Evolutionary conservation across 2,888 invertebrate species (phyloP).

Genomic region (Tuberolachnus salignus): DNA sequence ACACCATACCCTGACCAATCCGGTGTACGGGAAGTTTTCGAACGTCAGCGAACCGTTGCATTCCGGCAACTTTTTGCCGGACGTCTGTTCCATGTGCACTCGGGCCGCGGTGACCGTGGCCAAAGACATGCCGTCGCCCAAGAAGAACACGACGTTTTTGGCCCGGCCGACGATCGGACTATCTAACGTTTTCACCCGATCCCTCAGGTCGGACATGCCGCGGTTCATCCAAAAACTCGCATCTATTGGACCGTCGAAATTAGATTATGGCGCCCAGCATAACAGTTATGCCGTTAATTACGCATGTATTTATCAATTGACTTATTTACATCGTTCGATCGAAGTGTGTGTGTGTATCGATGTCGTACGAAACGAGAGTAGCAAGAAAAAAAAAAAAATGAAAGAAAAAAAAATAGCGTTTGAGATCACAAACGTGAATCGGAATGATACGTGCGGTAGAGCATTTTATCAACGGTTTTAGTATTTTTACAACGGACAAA

Average conservation of each 20-base stretch:
- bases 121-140: slow-evolving; percentile 92
- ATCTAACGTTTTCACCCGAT: slow-evolving; percentile 67
- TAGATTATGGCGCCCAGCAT: too few species aligned
- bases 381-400: too few species aligned
- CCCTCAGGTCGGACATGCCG: slow-evolving; percentile 64
- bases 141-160: slow-evolving; percentile 82
- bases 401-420: too few species aligned
- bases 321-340: too few species aligned
- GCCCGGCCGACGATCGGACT: slow-evolving; percentile 64
- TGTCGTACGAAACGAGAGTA: too few species aligned
- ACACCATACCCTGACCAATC: slow-evolving; percentile 75
- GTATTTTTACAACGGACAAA: too few species aligned
- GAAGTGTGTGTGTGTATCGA: too few species aligned
- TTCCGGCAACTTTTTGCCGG: slow-evolving; percentile 62
- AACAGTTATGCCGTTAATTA: too few species aligned
- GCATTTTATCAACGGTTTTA: too few species aligned
- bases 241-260: neutral
- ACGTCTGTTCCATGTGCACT: slow-evolving; percentile 70
- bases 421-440: too few species aligned
- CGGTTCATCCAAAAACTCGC: slow-evolving; percentile 45
- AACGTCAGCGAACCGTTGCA: slow-evolving; percentile 76
- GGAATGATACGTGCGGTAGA: too few species aligned
- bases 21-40: slow-evolving; percentile 83
- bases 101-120: slow-evolving; percentile 83
- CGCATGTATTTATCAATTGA: too few species aligned